phyloP scores from a whole-genome alignment of 2,797 vertebrate species.

The Amniataba percoides region DNA sequence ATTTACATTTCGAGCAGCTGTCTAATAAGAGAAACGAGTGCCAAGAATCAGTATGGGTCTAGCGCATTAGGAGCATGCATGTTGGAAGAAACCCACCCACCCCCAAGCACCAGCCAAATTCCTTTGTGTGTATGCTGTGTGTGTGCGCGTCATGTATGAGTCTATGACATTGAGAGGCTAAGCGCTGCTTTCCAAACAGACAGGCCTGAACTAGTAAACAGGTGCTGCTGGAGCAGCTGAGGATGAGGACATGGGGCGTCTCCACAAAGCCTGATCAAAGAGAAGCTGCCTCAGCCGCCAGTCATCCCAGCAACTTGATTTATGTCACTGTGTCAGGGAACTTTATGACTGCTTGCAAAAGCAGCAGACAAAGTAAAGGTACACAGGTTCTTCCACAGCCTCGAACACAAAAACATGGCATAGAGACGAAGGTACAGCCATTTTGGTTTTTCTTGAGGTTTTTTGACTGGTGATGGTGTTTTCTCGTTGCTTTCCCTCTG shows the following conservation, averaged over 20 bases:
- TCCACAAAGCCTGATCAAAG: slow-evolving; percentile 85
- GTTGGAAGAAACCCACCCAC: slow-evolving; percentile 41
- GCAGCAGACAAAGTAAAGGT: slow-evolving; percentile 55
- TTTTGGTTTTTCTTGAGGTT: slow-evolving; percentile 25
- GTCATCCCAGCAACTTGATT: slow-evolving; percentile 81
- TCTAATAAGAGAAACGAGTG: slow-evolving; percentile 47
- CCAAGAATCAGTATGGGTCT: slow-evolving; percentile 37
- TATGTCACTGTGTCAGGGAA: slow-evolving; percentile 79
- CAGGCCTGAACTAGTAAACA: slow-evolving; percentile 86
- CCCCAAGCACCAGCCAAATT: slow-evolving; percentile 59
- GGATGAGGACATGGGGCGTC: slow-evolving; percentile 83
- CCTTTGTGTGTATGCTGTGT: slow-evolving; percentile 71
- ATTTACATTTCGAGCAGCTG: slow-evolving; percentile 54
- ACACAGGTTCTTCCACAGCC: slow-evolving; percentile 33
- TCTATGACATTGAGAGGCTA: slow-evolving; percentile 68
- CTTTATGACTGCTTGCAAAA: slow-evolving; percentile 69
- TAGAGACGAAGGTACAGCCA: slow-evolving; percentile 5
- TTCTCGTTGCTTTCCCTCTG: slow-evolving; percentile 19
- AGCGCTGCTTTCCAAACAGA: slow-evolving; percentile 70
- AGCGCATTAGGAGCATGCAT: slow-evolving; percentile 37
- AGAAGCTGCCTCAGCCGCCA: slow-evolving; percentile 74
- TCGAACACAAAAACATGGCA: slow-evolving; percentile 6
- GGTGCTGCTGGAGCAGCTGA: slow-evolving; percentile 83
- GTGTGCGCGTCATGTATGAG: slow-evolving; percentile 67
- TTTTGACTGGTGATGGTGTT: slow-evolving; percentile 17